Evolutionary conservation across 2,797 vertebrate species (phyloP), one percentile per base, ranked within the genome.

Genomic region (Poecilia picta): DNA sequence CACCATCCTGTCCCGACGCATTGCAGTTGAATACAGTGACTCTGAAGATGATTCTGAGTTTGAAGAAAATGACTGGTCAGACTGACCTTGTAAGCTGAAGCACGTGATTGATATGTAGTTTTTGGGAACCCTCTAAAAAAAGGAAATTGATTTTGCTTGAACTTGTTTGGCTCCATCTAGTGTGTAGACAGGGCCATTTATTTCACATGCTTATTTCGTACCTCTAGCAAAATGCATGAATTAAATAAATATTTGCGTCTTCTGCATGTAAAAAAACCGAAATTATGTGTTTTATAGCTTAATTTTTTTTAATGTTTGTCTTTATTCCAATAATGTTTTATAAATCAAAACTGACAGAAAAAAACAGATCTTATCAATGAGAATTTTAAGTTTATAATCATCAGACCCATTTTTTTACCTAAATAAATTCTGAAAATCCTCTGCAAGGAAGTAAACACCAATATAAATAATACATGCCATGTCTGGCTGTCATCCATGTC

Each of bases 21-120:
- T 99, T 45, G 98, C 97, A 4, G 97, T 99, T 83, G 98, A 99
- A 73, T 99, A 98, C 87, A 99, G 96, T 2, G 97, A 98, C 87
- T 98, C 98, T 1, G 98, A 99, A 41, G 97, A 98, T 1, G 97
- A 98, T 84, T 99, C 98, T 11, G 98, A 98, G 62, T 95, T 97
- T 72, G 98, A 99, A 43, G 97, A 97, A 88, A 97, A 98, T 6
- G 97, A 98, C 90, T 99, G 98, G 98, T 94, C 97, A 62, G 98
- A 99, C 91, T 99, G 91, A 96, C 87, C 23, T 8, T 36, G 70
- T 16, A 46, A 13, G 16, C 31, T 12, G 36, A 3, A 33, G 25
- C 25, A 62, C 2, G 6, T 64, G 28, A 43, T 28, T 55, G 8
- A 77, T 5, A 15, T 20, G 73, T 51, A 49, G 1, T 41, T 71